A percentile compares a stretch with the other conserved stretches of the same genome.
Conservation (phyloP, 2,888 invertebrate genomes). For the Chymomyza amoena region DNA sequence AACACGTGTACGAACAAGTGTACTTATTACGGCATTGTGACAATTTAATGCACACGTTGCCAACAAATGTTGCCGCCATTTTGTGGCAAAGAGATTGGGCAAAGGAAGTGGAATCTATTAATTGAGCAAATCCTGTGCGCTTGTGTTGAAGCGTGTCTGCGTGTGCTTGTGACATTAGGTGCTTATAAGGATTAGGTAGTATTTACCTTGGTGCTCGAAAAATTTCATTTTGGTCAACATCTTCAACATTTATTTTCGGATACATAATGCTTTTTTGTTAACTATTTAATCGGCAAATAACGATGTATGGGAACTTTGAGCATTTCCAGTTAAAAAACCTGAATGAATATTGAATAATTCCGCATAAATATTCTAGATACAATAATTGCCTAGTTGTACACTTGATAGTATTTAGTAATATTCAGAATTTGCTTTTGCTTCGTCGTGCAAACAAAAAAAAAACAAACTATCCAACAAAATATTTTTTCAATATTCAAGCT, state of each 20-base stretch:
- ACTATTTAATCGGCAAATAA: neutral
- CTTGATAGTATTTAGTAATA: no score
- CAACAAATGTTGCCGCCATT: neutral
- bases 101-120: neutral
- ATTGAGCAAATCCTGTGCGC: neutral
- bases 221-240: neutral
- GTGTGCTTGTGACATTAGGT: neutral
- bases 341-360: no score
- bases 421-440: no score
- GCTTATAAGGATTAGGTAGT: neutral
- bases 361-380: no score
- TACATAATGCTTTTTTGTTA: neutral
- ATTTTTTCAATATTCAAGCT: no score
- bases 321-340: no score
- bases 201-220: neutral
- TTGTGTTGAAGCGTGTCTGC: neutral
- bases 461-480: no score
- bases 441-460: no score
- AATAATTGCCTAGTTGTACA: no score
- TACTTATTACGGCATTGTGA: neutral
- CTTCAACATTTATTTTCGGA: neutral
- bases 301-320: neutral
- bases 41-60: neutral
- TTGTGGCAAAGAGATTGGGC: neutral
- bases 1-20: neutral